Evolutionary conservation across 2,888 invertebrate species (phyloP).

Genomic region (Orthosia incerta): DNA sequence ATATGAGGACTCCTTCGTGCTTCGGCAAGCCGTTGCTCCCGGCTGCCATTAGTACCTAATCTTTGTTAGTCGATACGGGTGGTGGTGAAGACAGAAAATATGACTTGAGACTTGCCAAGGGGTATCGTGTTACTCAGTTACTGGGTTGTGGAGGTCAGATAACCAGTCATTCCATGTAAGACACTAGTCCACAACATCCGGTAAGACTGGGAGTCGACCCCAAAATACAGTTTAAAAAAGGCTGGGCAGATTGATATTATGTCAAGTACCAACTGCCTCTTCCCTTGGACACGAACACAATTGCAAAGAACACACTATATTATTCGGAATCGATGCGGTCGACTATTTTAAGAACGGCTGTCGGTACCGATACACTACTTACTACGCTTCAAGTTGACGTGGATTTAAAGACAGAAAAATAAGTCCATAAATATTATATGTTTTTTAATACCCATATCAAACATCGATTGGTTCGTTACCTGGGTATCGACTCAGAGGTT

Average conservation of each 20-base stretch:
- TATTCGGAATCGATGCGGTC: constrained; percentile 48
- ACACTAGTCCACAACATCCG: no score
- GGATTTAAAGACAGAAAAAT: background rate
- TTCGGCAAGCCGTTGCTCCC: no score
- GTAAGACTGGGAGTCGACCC: no score
- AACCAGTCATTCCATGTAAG: no score
- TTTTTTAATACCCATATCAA: background rate
- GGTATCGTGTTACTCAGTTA: no score
- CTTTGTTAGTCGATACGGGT: no score
- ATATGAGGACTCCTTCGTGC: no score
- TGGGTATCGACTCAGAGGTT: background rate
- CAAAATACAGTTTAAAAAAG: no score
- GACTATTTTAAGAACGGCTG: constrained; percentile 55
- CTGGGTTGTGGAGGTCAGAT: no score
- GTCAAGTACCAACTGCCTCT: constrained; percentile 38
- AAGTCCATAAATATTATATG: background rate
- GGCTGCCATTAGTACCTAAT: no score
- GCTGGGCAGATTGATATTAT: background rate
- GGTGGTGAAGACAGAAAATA: no score
- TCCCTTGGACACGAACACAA: constrained; percentile 1
- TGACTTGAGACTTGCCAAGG: no score
- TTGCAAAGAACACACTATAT: constrained; percentile 45
- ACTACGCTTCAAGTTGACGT: constrained; percentile 5
- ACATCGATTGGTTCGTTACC: background rate
- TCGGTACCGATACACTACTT: constrained; percentile 7